phyloP scores from a whole-genome alignment of 1,140 invertebrate genomes.

The Conus betulinus region DNA sequence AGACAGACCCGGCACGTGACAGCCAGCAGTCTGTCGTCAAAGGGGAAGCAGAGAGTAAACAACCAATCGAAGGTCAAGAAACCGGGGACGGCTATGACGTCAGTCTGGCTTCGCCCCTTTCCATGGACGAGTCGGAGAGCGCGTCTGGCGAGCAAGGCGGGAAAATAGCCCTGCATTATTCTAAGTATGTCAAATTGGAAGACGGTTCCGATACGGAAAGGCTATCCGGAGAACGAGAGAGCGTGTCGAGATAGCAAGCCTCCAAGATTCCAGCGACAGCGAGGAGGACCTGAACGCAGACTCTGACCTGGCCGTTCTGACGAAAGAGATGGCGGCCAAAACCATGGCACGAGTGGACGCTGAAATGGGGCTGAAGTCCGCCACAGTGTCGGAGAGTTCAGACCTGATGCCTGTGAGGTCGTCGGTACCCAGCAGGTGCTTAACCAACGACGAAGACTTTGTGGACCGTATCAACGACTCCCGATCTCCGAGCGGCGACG shows the following conservation, averaged over 20 bases:
- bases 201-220: not conserved
- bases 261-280: slow-evolving; percentile 42
- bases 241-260: not conserved
- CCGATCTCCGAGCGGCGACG: not conserved
- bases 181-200: not conserved
- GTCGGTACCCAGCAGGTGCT: not conserved
- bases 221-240: not conserved
- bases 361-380: not conserved
- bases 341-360: slow-evolving; percentile 16
- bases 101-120: not conserved
- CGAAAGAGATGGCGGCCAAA: slow-evolving; percentile 9
- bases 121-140: not conserved
- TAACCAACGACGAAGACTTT: not conserved
- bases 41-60: not conserved
- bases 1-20: not conserved
- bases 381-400: not conserved
- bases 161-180: not conserved
- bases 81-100: not conserved
- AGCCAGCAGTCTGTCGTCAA: not conserved
- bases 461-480: not conserved
- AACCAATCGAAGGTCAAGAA: not conserved
- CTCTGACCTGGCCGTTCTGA: not conserved
- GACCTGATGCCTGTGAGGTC: not conserved
- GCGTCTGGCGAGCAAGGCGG: not conserved
- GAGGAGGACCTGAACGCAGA: not conserved